These are phyloP conservation scores for Bubo scandiacus DNA, from an alignment of 2,113 vertebrate genomes.

Conservation along the genomic window DNA sequence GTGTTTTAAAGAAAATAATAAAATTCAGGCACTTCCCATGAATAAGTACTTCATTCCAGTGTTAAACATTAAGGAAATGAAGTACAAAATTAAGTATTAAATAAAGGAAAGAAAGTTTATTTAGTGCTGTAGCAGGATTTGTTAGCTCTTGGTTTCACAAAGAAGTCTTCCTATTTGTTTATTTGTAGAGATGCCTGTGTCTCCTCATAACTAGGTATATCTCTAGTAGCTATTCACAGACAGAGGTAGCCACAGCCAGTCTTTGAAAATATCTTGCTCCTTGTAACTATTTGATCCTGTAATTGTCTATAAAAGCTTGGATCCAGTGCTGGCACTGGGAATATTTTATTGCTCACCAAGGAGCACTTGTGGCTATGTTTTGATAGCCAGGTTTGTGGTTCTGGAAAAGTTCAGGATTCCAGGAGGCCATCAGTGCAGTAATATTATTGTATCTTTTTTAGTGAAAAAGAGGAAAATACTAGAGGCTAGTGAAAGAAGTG, in stretches of 20 bases:
- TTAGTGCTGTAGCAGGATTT: not conserved
- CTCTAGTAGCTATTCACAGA: not conserved
- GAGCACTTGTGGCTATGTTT: slow-evolving; percentile 53
- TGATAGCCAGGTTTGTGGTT: slow-evolving; percentile 47
- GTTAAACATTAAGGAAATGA: not conserved
- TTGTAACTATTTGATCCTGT: not conserved
- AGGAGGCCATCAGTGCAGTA: not conserved
- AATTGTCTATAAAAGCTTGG: slow-evolving; percentile 30
- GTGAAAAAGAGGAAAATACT: not conserved
- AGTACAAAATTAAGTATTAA: not conserved
- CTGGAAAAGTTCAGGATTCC: slow-evolving; percentile 29
- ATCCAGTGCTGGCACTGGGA: not conserved
- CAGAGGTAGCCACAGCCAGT: not conserved
- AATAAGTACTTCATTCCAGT: not conserved
- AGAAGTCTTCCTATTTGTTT: not conserved
- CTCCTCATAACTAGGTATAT: not conserved
- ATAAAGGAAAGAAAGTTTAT: not conserved
- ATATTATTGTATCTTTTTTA: not conserved
- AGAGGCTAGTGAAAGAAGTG: not conserved
- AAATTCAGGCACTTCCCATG: not conserved
- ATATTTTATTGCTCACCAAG: slow-evolving; percentile 43
- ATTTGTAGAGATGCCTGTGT: not conserved
- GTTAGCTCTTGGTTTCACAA: not conserved
- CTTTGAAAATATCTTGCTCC: not conserved
- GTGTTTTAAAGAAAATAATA: not conserved